These are phyloP conservation scores for Melanostoma mellinum DNA, from an alignment of 2,888 invertebrate species.

Conservation along the genomic window DNA sequence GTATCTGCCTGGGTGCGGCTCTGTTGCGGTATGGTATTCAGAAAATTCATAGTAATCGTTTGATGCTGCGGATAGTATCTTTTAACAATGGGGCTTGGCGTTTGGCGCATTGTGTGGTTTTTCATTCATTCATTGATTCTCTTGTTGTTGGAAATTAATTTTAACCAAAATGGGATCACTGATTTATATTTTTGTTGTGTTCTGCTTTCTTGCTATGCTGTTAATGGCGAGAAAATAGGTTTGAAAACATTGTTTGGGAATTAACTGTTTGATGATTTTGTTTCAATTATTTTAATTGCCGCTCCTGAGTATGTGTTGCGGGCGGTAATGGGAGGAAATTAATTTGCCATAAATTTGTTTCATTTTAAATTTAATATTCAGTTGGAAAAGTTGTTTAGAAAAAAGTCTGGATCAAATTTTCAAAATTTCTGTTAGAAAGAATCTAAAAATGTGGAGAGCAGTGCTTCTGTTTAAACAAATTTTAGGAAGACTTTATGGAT, in stretches of 20 bases:
- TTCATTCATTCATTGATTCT: slow-evolving; percentile 56
- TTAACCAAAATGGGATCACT: slow-evolving; percentile 12
- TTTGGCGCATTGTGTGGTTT: slow-evolving; percentile 37
- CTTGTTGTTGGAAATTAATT: slow-evolving; percentile 23
- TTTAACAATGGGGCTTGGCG: slow-evolving; percentile 39
- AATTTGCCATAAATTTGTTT: too few species aligned
- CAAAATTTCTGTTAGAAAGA: too few species aligned
- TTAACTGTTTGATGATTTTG: too few species aligned
- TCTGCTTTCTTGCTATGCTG: neutral
- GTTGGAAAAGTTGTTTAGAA: too few species aligned
- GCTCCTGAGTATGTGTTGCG: too few species aligned
- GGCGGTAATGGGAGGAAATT: too few species aligned
- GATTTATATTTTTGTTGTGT: slow-evolving; percentile 1
- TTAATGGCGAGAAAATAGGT: slow-evolving; percentile 2
- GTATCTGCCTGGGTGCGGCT: slow-evolving; percentile 22
- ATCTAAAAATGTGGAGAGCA: too few species aligned
- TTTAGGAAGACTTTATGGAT: too few species aligned
- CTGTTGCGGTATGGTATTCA: slow-evolving; percentile 45
- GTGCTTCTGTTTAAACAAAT: too few species aligned
- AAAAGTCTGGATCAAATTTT: too few species aligned
- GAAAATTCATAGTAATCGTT: slow-evolving; percentile 57
- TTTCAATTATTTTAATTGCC: too few species aligned
- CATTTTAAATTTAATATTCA: too few species aligned
- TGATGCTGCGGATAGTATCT: slow-evolving; percentile 57
- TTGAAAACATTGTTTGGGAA: slow-evolving; percentile 14